phyloP scores from a whole-genome alignment of 2,113 vertebrate species.

The Todiramphus chloris region DNA sequence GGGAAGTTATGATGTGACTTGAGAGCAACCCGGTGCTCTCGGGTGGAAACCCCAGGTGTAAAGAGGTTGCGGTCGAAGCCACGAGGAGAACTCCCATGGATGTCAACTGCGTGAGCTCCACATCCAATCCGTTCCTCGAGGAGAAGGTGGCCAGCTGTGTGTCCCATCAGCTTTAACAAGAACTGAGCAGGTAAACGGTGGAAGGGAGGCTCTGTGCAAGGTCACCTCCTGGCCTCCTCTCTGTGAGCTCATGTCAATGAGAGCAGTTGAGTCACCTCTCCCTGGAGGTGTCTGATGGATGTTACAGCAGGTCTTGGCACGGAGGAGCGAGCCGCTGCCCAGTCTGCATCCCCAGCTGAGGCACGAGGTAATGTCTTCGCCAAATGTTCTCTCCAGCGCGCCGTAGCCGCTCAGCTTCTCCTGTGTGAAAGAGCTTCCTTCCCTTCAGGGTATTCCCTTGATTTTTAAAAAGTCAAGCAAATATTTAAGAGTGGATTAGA shows the following conservation, averaged over 20 bases:
- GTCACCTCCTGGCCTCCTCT: not conserved
- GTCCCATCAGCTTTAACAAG: not conserved
- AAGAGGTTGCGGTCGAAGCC: not conserved
- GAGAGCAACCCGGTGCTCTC: not conserved
- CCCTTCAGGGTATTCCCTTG: slow-evolving; percentile 59
- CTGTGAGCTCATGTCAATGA: not conserved
- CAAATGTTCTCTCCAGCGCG: slow-evolving; percentile 23
- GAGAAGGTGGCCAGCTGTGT: not conserved
- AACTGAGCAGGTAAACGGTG: not conserved
- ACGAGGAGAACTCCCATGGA: not conserved
- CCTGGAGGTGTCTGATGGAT: slow-evolving; percentile 15
- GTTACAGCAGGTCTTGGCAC: slow-evolving; percentile 1
- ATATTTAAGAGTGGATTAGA: slow-evolving; percentile 69
- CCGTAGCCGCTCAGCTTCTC: slow-evolving; percentile 16
- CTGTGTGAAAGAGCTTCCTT: slow-evolving; percentile 46
- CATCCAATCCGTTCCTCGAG: rapidly evolving
- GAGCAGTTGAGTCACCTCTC: slow-evolving; percentile 20
- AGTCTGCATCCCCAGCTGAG: slow-evolving; percentile 15
- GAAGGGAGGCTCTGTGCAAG: not conserved
- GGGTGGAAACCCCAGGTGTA: not conserved
- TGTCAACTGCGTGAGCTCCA: rapidly evolving
- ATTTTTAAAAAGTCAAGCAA: slow-evolving; percentile 55
- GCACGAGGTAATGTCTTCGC: slow-evolving; percentile 15
- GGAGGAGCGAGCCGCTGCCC: not conserved
- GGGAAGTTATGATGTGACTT: not conserved